Evolutionary conservation across 2,797 vertebrate genomes (phyloP), one percentile per base, ranked within the genome.

Genomic region (Agapornis canus): DNA sequence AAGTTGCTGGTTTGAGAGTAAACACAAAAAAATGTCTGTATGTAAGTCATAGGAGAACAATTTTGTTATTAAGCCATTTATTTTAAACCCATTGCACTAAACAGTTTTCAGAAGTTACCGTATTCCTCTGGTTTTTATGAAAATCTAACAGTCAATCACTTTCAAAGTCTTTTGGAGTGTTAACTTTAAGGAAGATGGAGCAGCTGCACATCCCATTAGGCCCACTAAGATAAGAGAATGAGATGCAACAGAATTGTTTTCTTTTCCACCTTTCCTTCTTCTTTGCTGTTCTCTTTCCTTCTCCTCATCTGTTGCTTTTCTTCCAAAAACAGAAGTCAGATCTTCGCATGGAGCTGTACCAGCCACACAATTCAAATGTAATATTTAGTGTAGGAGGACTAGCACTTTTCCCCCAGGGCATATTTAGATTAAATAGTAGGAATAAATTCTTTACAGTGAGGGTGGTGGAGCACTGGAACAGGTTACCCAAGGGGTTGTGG

Each of bases 21-120:
- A 52, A 7, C 4, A 26, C 19, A 66, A 37, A 37, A 71, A 91
- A 85, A 73, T 45, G 61, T 42, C 13, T 12, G 11, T 20, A 48
- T 0, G 0, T 48, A 65, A 52, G 4, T 7, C 1, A 12, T n/a
- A 45, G 22, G 35, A 73, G 10, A 19, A 61, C 5, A 59, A 35
- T 52, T 86, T 80, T 59, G 6, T 22, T 70, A 27, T 56, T 69
- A 66, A 35, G 13, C 26, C 4, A 16, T 45, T 82, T 68, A 37
- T 82, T 91, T 85, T 48, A 76, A 72, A 69, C 3, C 4, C 14
- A 32, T 31, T 42, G 6, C 9, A n/a, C 10, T 61, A 11, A 40
- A 2, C 5, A 65, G 4, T 19, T 54, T 90, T 77, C 47, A 54
- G 19, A 90, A 82, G 6, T 52, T 64, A 61, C 17, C 15, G 86